Percentiles rank a stretch among this genome's conserved stretches.
These are phyloP conservation scores for Oxyura jamaicensis DNA, from an alignment of 2,113 vertebrate genomes.

Conservation along the genomic window DNA sequence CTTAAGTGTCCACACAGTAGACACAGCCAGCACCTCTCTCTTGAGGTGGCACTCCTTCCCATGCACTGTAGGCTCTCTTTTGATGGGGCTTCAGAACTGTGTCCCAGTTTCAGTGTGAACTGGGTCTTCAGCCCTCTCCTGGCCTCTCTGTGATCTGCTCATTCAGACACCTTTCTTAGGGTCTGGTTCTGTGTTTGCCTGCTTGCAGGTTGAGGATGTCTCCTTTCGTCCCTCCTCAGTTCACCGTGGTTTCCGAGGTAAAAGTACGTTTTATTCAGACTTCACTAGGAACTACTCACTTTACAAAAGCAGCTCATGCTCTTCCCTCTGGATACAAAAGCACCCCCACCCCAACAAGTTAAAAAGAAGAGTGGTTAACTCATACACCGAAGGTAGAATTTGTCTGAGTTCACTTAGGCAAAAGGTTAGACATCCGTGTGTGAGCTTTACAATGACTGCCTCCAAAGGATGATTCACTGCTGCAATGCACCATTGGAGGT, in stretches of 20 bases:
- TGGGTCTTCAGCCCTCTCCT: not conserved
- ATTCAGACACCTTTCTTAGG: not conserved
- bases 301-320: too few species aligned
- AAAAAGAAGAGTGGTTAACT: not conserved
- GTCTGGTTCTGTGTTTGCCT: not conserved
- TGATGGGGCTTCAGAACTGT: not conserved
- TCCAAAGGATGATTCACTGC: not conserved
- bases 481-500: not conserved
- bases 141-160: not conserved
- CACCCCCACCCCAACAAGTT: not conserved
- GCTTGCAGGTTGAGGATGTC: not conserved
- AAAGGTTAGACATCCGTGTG: not conserved
- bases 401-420: not conserved
- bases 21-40: not conserved
- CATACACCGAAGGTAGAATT: not conserved
- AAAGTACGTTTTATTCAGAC: not conserved
- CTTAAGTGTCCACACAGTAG: not conserved
- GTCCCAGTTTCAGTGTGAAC: not conserved
- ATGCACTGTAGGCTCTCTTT: not conserved
- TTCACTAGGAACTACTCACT: not conserved
- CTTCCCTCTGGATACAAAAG: too few species aligned
- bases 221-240: not conserved
- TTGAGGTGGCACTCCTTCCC: not conserved
- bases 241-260: not conserved
- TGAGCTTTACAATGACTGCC: not conserved